These are phyloP conservation scores for Karalla daura DNA, from an alignment of 2,797 vertebrate species.

Conservation along the genomic window DNA sequence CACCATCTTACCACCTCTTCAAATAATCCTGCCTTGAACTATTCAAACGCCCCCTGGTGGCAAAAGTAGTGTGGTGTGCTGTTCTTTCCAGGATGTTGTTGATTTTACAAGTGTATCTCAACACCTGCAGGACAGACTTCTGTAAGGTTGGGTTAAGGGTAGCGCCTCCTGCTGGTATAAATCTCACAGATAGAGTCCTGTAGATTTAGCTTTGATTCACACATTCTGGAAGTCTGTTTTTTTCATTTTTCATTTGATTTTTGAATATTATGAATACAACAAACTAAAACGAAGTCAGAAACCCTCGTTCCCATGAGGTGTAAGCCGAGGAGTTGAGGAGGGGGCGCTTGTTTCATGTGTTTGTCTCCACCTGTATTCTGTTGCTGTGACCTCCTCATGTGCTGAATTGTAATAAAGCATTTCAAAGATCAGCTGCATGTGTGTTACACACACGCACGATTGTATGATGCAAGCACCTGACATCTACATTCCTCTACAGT, in stretches of 20 bases:
- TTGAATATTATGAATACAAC: constrained; percentile 21
- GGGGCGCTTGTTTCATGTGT: constrained; percentile 21
- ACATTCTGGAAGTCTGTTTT: constrained; percentile 29
- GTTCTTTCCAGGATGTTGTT: too few species aligned
- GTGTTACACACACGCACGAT: constrained; percentile 39
- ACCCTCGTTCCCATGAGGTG: background rate
- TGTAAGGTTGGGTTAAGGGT: too few species aligned
- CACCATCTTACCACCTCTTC: too few species aligned
- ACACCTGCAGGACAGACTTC: too few species aligned
- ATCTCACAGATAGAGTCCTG: too few species aligned
- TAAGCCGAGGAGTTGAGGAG: background rate
- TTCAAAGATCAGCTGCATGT: constrained; percentile 53
- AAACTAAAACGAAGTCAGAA: constrained; percentile 34
- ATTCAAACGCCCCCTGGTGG: too few species aligned
- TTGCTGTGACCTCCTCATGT: constrained; percentile 68
- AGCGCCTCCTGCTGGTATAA: too few species aligned
- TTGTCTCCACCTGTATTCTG: constrained; percentile 49
- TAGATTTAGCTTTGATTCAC: too few species aligned
- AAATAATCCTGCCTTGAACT: too few species aligned
- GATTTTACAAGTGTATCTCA: too few species aligned
- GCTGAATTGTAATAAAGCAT: constrained; percentile 73
- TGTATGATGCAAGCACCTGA: constrained; percentile 71
- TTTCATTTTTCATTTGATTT: background rate
- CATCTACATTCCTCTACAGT: too few species aligned
- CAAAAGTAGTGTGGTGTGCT: too few species aligned